Evolutionary conservation across 2,113 vertebrate species (phyloP).

Genomic region (Ondatra zibethicus): DNA sequence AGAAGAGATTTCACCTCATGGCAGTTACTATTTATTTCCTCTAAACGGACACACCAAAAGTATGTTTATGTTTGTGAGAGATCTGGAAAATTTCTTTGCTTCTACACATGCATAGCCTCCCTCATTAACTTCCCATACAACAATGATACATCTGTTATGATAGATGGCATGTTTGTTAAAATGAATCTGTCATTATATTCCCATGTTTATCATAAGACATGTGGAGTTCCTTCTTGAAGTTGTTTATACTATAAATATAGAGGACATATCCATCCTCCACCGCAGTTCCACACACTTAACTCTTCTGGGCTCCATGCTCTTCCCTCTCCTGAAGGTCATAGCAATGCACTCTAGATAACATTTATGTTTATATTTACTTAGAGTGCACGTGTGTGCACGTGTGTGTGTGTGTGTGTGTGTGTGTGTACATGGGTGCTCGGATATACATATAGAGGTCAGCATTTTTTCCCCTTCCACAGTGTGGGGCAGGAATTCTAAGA

Average conservation of each 20-base stretch:
- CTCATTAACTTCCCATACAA: background rate
- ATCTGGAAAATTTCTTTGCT: background rate
- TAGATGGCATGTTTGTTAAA: background rate
- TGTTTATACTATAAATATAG: background rate
- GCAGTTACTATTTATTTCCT: background rate
- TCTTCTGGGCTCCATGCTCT: background rate
- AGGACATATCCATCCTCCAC: background rate
- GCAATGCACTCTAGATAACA: background rate
- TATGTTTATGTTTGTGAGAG: background rate
- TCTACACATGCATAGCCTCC: background rate
- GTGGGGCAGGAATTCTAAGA: background rate
- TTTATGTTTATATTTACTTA: background rate
- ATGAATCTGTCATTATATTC: background rate
- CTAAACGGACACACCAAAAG: background rate
- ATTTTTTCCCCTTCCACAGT: background rate
- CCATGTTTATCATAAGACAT: background rate
- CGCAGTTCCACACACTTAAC: background rate
- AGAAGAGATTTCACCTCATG: background rate
- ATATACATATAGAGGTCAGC: background rate
- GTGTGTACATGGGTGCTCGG: background rate
- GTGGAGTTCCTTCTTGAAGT: background rate
- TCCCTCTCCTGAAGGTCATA: background rate
- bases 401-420: too few species aligned
- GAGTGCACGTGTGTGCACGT: background rate
- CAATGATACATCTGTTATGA: background rate